Evolutionary conservation across 2,888 invertebrate genomes (phyloP).

Genomic region (Cataglyphis livida): DNA sequence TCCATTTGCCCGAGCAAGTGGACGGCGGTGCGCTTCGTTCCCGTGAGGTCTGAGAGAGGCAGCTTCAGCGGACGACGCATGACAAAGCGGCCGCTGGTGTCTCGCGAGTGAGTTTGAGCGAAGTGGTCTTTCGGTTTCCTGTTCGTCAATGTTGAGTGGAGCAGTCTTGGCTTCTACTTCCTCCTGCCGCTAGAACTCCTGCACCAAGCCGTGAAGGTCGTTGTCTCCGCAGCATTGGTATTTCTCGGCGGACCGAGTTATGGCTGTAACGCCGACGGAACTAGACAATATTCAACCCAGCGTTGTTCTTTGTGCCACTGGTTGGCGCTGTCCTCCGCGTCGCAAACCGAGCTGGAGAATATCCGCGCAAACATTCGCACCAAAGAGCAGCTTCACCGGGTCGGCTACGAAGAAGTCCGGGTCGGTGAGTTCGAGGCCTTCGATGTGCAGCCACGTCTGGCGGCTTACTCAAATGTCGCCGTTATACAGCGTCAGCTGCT

Average conservation of each 20-base stretch:
- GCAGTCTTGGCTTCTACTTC: background rate
- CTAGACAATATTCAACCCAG: background rate
- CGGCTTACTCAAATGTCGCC: background rate
- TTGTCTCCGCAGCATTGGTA: background rate
- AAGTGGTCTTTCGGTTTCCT: background rate
- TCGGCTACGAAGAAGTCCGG: background rate
- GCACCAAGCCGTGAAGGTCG: background rate
- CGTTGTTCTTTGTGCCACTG: background rate
- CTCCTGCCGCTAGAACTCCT: background rate
- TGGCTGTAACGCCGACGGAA: no score
- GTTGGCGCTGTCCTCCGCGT: background rate
- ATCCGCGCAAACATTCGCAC: background rate
- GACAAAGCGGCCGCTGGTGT: no score
- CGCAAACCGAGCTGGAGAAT: background rate
- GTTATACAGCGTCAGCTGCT: no score
- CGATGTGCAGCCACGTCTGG: background rate
- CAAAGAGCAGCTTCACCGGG: background rate
- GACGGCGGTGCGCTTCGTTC: no score
- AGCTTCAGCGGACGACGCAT: no score
- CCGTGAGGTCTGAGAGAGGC: no score
- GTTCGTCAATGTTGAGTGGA: background rate
- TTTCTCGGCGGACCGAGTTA: accelerated
- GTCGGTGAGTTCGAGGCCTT: background rate
- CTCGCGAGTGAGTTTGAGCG: background rate
- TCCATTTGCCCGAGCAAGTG: no score